phyloP scores from a whole-genome alignment of 2,888 invertebrate species.

The Listrodromus nycthemerus region DNA sequence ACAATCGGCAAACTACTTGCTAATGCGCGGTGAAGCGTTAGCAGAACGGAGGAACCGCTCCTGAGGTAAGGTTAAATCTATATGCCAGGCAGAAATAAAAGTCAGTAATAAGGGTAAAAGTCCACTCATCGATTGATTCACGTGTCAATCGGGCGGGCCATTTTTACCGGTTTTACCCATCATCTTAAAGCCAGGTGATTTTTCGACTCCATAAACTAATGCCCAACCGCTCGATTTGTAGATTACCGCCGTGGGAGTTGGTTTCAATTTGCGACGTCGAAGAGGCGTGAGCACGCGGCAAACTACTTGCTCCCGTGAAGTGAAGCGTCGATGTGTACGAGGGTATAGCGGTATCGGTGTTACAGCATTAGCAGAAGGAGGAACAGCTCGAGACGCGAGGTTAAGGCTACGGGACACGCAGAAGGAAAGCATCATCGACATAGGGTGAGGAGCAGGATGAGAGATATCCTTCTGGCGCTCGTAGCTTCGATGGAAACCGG shows the following conservation, averaged over 20 bases:
- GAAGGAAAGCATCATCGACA: constrained; percentile 34
- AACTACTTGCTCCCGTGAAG: background rate
- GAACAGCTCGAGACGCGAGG: constrained; percentile 34
- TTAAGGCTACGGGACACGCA: background rate
- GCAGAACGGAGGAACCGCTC: too few relatives aligned
- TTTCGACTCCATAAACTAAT: background rate
- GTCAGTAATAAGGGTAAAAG: too few relatives aligned
- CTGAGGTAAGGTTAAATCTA: too few relatives aligned
- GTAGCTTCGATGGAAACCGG: constrained; percentile 65
- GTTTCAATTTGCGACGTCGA: constrained; percentile 3
- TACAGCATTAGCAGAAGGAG: constrained; percentile 50
- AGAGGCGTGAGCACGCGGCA: background rate
- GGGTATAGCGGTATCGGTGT: constrained; percentile 6
- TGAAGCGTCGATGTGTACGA: background rate
- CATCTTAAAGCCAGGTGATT: background rate
- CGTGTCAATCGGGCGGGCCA: too few relatives aligned
- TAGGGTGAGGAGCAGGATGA: constrained; percentile 11
- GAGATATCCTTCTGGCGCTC: constrained; percentile 33
- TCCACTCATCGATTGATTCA: too few relatives aligned
- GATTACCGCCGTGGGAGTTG: background rate
- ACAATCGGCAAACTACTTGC: background rate
- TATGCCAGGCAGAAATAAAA: background rate
- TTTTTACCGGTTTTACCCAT: too few relatives aligned
- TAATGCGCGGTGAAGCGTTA: background rate
- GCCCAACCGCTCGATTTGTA: background rate